Conservation (phyloP, 2,113 vertebrate species). For the Cheilinus undulatus region DNA sequence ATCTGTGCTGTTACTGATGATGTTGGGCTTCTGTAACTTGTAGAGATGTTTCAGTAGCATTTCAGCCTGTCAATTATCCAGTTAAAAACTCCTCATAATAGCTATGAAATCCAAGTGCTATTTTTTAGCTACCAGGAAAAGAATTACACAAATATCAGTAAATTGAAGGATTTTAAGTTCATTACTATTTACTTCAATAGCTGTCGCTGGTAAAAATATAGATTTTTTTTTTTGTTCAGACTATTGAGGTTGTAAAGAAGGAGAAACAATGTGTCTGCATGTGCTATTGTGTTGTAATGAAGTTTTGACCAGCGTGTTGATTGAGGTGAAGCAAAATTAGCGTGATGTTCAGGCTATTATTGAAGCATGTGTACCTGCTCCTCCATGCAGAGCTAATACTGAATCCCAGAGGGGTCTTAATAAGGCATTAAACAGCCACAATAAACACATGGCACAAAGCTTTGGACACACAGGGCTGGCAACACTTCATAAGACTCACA, state of each 20-base stretch:
- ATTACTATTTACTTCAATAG: too few relatives aligned
- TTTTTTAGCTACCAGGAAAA: too few relatives aligned
- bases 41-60: too few relatives aligned
- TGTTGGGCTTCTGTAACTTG: too few relatives aligned
- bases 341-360: conserved; percentile 55
- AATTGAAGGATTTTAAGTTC: too few relatives aligned
- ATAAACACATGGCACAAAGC: conserved; percentile 27
- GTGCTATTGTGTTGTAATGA: neutral
- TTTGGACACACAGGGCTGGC: conserved; percentile 18
- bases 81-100: too few relatives aligned
- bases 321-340: conserved; percentile 53
- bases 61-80: too few relatives aligned
- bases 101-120: too few relatives aligned
- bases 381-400: conserved; percentile 66
- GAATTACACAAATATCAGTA: too few relatives aligned
- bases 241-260: neutral
- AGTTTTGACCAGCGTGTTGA: conserved; percentile 27
- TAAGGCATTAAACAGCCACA: conserved; percentile 47
- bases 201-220: neutral
- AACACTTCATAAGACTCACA: too few relatives aligned
- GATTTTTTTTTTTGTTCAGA: neutral
- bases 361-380: conserved; percentile 66
- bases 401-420: conserved; percentile 56
- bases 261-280: neutral
- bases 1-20: too few relatives aligned